Evolutionary conservation across 1,140 invertebrate genomes (phyloP).

Genomic region (Drosophila kikkawai): DNA sequence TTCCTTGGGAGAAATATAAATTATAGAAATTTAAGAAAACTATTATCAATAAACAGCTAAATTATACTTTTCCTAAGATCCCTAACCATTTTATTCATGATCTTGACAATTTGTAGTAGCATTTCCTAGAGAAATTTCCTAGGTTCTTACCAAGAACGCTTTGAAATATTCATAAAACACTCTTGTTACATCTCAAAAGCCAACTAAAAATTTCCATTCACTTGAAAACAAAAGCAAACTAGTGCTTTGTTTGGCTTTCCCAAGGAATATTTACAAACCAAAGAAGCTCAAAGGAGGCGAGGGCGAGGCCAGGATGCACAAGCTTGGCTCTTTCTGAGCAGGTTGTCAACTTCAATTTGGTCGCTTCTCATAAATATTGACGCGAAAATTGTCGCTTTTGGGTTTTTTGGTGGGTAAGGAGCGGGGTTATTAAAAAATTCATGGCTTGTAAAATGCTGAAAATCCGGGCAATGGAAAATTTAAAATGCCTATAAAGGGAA

Average conservation of each 20-base stretch:
- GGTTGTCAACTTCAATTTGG: constrained; percentile 58
- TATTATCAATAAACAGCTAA: too few relatives aligned
- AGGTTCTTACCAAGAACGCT: too few relatives aligned
- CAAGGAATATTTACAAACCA: not conserved
- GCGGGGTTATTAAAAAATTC: constrained; percentile 79
- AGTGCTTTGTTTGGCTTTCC: constrained; percentile 24
- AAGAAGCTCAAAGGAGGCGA: constrained; percentile 23
- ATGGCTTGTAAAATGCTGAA: constrained; percentile 81
- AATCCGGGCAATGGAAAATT: constrained; percentile 75
- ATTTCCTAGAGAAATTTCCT: not conserved
- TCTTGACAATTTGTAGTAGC: not conserved
- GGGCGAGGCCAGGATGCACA: not conserved
- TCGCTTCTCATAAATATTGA: constrained; percentile 76
- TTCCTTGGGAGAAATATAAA: not conserved
- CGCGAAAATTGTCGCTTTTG: constrained; percentile 76
- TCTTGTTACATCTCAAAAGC: constrained; percentile 8
- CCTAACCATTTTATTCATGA: too few relatives aligned
- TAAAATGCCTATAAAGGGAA: constrained; percentile 77
- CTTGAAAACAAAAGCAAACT: constrained; percentile 27
- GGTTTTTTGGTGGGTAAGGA: constrained; percentile 46
- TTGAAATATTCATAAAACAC: constrained; percentile 24
- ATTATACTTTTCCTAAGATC: too few relatives aligned
- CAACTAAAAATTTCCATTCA: constrained; percentile 33
- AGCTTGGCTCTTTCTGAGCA: constrained; percentile 12
- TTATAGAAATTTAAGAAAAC: not conserved